These are phyloP conservation scores for Cygnus buccinator DNA, from an alignment of 2,113 vertebrate species.

Conservation along the genomic window DNA sequence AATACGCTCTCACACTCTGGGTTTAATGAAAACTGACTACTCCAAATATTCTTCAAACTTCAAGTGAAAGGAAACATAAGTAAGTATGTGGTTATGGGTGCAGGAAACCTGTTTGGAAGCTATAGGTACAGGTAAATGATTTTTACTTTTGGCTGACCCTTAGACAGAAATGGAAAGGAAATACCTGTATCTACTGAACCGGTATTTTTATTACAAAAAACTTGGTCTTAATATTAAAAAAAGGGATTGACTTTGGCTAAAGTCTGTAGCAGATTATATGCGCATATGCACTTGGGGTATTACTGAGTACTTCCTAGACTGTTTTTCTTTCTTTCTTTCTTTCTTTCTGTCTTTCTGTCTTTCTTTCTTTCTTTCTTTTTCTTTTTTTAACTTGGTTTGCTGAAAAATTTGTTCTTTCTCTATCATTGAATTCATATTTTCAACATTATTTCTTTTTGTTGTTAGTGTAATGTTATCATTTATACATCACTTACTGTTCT, in stretches of 20 bases:
- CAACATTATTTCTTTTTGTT: neutral
- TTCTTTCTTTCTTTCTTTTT: neutral
- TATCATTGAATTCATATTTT: neutral
- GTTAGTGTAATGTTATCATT: neutral
- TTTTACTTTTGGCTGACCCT: slow-evolving; percentile 68
- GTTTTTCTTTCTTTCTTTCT: neutral
- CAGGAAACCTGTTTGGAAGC: slow-evolving; percentile 51
- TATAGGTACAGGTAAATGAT: slow-evolving; percentile 48
- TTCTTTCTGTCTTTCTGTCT: neutral
- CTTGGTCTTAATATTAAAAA: slow-evolving; percentile 24
- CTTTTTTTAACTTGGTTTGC: neutral
- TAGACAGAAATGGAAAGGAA: slow-evolving; percentile 54
- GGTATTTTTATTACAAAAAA: slow-evolving; percentile 60
- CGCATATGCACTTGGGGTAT: slow-evolving; percentile 21
- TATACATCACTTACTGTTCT: neutral
- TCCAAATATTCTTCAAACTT: slow-evolving; percentile 11
- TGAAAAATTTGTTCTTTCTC: slow-evolving; percentile 14
- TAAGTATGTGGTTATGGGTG: slow-evolving; percentile 20
- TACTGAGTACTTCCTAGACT: slow-evolving; percentile 10
- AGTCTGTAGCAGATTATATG: neutral
- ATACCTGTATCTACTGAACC: slow-evolving; percentile 48
- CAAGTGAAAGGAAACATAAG: slow-evolving; percentile 28
- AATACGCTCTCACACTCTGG: neutral
- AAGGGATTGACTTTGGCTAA: slow-evolving; percentile 55
- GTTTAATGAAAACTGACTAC: slow-evolving; percentile 18